Evolutionary conservation across 2,888 invertebrate species (phyloP).

Genomic region (Matsumyia berberina): DNA sequence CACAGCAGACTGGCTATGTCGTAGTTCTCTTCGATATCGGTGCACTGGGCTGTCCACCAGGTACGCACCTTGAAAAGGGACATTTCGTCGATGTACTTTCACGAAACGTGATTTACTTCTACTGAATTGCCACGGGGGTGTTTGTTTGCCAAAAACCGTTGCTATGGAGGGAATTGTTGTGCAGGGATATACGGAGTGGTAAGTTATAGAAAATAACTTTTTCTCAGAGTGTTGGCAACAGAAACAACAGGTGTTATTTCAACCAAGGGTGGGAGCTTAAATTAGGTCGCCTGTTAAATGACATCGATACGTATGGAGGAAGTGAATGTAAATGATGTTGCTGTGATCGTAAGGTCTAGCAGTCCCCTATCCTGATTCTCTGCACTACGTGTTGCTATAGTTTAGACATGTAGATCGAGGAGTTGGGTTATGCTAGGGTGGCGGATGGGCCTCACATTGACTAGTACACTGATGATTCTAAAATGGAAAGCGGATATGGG

Average conservation of each 20-base stretch:
- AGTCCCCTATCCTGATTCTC: no score
- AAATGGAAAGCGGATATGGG: no score
- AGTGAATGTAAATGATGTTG: no score
- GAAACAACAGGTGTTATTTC: constrained; percentile 5
- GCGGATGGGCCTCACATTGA: no score
- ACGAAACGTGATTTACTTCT: neutral
- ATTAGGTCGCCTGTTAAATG: no score
- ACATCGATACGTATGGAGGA: no score
- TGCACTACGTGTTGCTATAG: no score
- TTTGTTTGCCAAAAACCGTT: constrained; percentile 48
- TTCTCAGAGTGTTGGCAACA: neutral
- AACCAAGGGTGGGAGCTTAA: neutral
- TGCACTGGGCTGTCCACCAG: constrained; percentile 92
- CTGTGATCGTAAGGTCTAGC: no score
- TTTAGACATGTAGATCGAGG: no score
- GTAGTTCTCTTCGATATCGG: constrained; percentile 85
- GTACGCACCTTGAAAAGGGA: constrained; percentile 96
- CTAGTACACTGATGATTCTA: no score
- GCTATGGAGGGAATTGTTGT: constrained; percentile 42
- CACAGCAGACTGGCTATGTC: constrained; percentile 85
- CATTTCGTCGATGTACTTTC: constrained; percentile 86
- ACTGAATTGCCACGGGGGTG: neutral
- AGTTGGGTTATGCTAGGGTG: no score
- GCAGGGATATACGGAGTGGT: neutral
- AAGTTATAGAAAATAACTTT: neutral